Base-by-base conservation (phyloP, 1,140 invertebrate genomes). In the Microplitis demolitor region DNA sequence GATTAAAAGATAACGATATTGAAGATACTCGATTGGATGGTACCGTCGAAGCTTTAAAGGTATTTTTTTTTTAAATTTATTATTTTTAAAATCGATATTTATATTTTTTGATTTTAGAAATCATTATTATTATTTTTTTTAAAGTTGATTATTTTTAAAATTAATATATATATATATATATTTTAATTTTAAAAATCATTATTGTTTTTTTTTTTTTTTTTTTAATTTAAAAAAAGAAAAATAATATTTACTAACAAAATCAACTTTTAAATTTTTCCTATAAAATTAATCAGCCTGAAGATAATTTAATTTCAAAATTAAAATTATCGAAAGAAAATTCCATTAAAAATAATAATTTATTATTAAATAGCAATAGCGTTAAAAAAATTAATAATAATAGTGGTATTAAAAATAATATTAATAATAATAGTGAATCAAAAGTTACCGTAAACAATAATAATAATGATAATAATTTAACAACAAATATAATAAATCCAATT, bases 241-340 rank as follows among this genome's bases (percentile, higher is more conserved):
- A n/a, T 54, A n/a, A n/a, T 4, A 13, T n/a, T 39, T 16, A 64
- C 4, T 13, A 64, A 64, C 14, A 3, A 14, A 37, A 37, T 37
- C 0, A 13, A 31, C 64, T 69, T 33, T 31, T 76, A 71, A 74
- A 66, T 53, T 62, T 66, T 79, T 67, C 69, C 71, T 69, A 68
- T 51, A 66, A n/a, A 72, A 45, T 11, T 45, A 73, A 78, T 54
- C 78, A 79, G 77, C 73, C 62, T 69, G 80, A 80, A 74, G 74
- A 76, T 69, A 74, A 76, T 62, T 70, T 66, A 37, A 50, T 66
- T 37, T 64, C 66, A 50, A 63, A 69, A 71, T 74, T 68, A 53
- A 64, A 75, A 75, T 61, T 69, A 51, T 74, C 61, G 31, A 78
- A 78, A 75, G 64, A 58, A 77, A 77, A 74, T 75, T 64, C 51